Conservation (phyloP, 2,797 vertebrate genomes). For the Tragopan temminckii region DNA sequence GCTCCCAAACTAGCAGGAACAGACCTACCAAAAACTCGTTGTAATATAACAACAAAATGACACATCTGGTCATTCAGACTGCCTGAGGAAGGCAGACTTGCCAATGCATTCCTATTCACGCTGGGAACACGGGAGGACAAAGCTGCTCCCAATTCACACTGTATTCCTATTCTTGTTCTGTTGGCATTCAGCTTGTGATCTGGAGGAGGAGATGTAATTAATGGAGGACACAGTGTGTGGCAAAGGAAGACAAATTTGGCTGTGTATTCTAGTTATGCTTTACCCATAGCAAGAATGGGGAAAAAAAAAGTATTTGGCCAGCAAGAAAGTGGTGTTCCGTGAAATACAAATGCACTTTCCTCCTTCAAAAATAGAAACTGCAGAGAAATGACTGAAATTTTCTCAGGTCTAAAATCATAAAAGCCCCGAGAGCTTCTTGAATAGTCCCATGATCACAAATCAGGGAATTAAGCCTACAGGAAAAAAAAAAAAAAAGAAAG, state of each 20-base stretch:
- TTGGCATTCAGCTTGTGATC: not conserved
- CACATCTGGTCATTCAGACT: not conserved
- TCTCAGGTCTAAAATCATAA: not conserved
- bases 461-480: not conserved
- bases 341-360: not conserved
- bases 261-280: not conserved
- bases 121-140: not conserved
- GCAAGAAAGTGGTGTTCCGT: rapidly evolving
- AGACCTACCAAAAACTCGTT: not conserved
- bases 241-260: not conserved
- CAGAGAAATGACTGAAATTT: not conserved
- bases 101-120: rapidly evolving
- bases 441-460: not conserved
- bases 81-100: rapidly evolving
- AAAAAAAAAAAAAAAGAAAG: not conserved
- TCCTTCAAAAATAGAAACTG: not conserved
- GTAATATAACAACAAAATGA: not conserved
- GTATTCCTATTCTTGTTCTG: not conserved
- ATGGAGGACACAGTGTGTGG: not conserved
- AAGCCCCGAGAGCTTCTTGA: not conserved
- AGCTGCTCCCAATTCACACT: not conserved
- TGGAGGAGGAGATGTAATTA: not conserved
- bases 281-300: not conserved
- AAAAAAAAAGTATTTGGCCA: not conserved
- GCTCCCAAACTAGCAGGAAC: not conserved